Conservation (phyloP, 2,888 invertebrate species). For the Notodonta dromedarius region DNA sequence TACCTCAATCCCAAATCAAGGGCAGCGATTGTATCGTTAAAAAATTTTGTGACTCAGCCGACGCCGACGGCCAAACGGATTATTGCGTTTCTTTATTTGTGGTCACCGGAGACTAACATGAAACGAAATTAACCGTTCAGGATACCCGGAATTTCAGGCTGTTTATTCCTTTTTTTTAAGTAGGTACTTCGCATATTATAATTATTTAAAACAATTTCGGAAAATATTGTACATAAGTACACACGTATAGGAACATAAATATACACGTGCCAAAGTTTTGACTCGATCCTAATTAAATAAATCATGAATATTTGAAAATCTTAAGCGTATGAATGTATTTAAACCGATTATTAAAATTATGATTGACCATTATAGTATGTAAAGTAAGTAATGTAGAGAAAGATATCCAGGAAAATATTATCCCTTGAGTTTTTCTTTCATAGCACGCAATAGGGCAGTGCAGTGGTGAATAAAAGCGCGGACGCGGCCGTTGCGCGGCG, state of each 20-base stretch:
- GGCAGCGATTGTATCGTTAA: neutral
- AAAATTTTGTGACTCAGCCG: slow-evolving; percentile 3
- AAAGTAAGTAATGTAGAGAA: neutral
- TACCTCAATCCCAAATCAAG: slow-evolving; percentile 5
- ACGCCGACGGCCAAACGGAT: neutral
- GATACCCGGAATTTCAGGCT: neutral
- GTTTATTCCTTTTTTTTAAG: neutral
- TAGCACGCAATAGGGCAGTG: neutral
- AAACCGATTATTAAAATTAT: too few species aligned
- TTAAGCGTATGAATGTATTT: too few species aligned
- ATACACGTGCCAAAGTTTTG: too few species aligned
- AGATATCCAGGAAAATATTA: neutral
- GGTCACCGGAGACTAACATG: neutral
- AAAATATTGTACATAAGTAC: too few species aligned
- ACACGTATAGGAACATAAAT: too few species aligned
- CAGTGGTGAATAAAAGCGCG: slow-evolving; percentile 24
- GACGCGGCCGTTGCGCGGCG: slow-evolving; percentile 13
- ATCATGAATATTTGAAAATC: too few species aligned
- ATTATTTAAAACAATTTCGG: too few species aligned
- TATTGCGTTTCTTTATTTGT: slow-evolving; percentile 4
- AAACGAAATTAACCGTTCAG: neutral
- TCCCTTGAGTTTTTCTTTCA: neutral
- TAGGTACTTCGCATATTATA: too few species aligned
- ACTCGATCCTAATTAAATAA: too few species aligned
- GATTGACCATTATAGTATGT: too few species aligned